Conservation (phyloP, 2,888 invertebrate genomes). For the Diplolepis rosae region DNA sequence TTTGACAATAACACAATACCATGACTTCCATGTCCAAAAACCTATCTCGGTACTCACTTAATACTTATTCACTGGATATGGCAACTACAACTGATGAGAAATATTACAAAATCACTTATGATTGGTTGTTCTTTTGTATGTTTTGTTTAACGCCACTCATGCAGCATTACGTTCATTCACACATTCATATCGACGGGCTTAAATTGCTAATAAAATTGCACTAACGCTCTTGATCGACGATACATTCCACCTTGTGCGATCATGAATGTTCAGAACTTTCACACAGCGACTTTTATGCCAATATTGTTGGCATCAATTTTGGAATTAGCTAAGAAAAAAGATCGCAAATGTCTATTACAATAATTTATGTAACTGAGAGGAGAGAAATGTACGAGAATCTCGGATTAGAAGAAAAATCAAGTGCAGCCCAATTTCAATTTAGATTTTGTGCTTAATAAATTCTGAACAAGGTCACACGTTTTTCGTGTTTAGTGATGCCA, state of each 20-base stretch:
- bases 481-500: background rate
- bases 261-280: slow-evolving; percentile 45
- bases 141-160: slow-evolving; percentile 38
- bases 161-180: slow-evolving; percentile 41
- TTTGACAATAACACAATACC: slow-evolving; percentile 38
- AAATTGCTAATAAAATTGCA: slow-evolving; percentile 41
- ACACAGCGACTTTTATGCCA: slow-evolving; percentile 10
- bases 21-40: slow-evolving; percentile 53
- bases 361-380: background rate
- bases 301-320: background rate
- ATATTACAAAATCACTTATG: slow-evolving; percentile 71
- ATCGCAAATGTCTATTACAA: background rate
- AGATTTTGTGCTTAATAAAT: slow-evolving; percentile 12
- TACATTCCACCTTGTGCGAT: slow-evolving; percentile 37
- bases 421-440: background rate
- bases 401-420: background rate
- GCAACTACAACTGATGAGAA: slow-evolving; percentile 73
- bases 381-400: background rate
- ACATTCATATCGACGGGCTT: slow-evolving; percentile 59
- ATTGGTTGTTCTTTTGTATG: slow-evolving; percentile 44
- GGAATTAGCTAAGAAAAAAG: background rate
- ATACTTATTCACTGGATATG: slow-evolving; percentile 66
- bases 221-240: slow-evolving; percentile 41
- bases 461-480: slow-evolving; percentile 19
- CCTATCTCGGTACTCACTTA: slow-evolving; percentile 63